Percentiles rank a stretch among this genome's conserved stretches.
Conservation (phyloP, 2,888 invertebrate genomes). For the Mantis religiosa region DNA sequence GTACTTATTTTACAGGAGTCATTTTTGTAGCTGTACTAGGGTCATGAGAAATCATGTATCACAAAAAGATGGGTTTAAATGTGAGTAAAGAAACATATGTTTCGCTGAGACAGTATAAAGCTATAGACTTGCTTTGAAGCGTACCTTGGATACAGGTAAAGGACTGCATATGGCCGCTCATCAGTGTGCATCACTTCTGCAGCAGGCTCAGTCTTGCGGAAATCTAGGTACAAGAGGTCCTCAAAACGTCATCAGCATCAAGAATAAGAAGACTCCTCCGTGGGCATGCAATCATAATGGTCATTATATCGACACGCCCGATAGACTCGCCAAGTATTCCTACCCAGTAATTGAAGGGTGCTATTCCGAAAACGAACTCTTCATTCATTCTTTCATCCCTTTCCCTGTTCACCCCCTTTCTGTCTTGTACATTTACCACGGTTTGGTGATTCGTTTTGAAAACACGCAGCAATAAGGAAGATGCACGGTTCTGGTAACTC, state of each 20-base stretch:
- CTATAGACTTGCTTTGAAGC: no score
- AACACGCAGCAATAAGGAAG: not conserved
- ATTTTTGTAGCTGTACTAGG: no score
- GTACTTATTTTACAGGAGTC: no score
- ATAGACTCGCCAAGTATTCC: not conserved
- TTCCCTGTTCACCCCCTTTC: not conserved
- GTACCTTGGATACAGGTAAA: no score
- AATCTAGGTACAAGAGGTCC: not conserved
- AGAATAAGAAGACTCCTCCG: not conserved
- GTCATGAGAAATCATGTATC: no score
- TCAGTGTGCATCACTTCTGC: not conserved
- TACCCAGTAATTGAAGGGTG: not conserved
- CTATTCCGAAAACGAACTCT: not conserved
- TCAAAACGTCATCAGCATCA: not conserved
- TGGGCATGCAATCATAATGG: not conserved
- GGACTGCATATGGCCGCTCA: not conserved
- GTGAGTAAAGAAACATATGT: no score
- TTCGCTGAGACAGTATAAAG: no score
- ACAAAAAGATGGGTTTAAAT: no score
- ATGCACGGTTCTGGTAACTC: not conserved
- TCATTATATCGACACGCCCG: conserved; percentile 12
- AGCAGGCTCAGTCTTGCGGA: not conserved
- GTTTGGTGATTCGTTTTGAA: not conserved
- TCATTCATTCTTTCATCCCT: not conserved
- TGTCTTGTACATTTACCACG: not conserved